phyloP scores from a whole-genome alignment of 2,888 invertebrate species.

The Acanthosepion pharaonis region DNA sequence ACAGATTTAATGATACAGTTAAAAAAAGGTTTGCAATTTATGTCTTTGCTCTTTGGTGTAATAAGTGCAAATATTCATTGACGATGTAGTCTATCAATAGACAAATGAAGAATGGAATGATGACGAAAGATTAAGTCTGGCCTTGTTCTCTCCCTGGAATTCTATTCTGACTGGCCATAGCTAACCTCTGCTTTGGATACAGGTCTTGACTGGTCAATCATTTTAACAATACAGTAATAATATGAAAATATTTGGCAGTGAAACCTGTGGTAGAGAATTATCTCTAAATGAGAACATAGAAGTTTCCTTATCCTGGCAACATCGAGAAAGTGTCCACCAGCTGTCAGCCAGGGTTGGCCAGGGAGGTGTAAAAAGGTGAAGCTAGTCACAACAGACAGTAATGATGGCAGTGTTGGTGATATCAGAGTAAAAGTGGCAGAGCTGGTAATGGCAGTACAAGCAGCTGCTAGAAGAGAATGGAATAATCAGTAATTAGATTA shows the following conservation, averaged over 20 bases:
- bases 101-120: neutral
- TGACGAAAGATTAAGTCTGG: neutral
- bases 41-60: neutral
- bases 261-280: neutral
- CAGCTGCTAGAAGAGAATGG: neutral
- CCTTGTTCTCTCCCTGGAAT: neutral
- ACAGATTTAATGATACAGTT: neutral
- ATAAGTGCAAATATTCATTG: neutral
- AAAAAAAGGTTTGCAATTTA: neutral
- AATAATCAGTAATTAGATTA: neutral
- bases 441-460: neutral
- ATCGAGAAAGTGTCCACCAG: neutral
- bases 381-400: neutral
- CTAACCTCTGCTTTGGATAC: neutral
- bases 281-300: neutral
- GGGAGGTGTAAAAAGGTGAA: slow-evolving; percentile 12
- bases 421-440: neutral
- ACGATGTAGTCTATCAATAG: neutral
- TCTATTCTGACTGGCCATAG: neutral
- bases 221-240: neutral
- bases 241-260: neutral
- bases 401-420: neutral
- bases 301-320: neutral
- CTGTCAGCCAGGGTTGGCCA: slow-evolving; percentile 9
- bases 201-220: neutral